These are phyloP conservation scores for Pelusios castaneus DNA, from an alignment of 2,113 vertebrate genomes.

Conservation along the genomic window DNA sequence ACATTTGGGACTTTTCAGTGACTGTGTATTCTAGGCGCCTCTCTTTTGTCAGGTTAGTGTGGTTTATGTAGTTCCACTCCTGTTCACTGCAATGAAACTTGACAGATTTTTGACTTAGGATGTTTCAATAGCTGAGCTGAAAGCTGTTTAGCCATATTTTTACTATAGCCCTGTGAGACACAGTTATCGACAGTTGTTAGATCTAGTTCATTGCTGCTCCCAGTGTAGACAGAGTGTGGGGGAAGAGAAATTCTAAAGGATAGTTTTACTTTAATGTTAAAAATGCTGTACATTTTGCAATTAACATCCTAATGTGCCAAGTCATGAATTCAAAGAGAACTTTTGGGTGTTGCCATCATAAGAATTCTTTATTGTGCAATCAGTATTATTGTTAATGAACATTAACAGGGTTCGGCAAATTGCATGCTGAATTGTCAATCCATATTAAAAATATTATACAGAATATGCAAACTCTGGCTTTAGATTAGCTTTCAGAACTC, in stretches of 20 bases:
- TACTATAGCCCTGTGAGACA: neutral
- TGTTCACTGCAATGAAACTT: slow-evolving; percentile 63
- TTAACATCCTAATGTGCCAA: neutral
- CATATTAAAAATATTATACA: neutral
- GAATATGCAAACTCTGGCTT: neutral
- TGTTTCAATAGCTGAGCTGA: slow-evolving; percentile 35
- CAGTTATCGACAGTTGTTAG: neutral
- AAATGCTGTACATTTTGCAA: neutral
- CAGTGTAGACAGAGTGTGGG: neutral
- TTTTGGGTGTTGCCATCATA: neutral
- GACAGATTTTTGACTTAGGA: slow-evolving; percentile 59
- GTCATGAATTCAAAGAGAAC: neutral
- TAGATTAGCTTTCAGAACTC: neutral
- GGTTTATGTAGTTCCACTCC: neutral
- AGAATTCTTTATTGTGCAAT: neutral
- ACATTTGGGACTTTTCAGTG: slow-evolving; percentile 58
- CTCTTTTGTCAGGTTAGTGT: no score
- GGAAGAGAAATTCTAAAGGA: neutral
- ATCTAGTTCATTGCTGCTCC: fast-evolving
- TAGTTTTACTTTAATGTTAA: neutral
- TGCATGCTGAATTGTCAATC: neutral
- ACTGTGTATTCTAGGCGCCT: slow-evolving; percentile 60
- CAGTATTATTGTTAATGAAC: neutral
- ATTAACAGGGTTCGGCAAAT: neutral
- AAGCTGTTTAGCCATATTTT: neutral